Evolutionary conservation across 2,888 invertebrate species (phyloP).

Genomic region (Himalopsyche anomala): DNA sequence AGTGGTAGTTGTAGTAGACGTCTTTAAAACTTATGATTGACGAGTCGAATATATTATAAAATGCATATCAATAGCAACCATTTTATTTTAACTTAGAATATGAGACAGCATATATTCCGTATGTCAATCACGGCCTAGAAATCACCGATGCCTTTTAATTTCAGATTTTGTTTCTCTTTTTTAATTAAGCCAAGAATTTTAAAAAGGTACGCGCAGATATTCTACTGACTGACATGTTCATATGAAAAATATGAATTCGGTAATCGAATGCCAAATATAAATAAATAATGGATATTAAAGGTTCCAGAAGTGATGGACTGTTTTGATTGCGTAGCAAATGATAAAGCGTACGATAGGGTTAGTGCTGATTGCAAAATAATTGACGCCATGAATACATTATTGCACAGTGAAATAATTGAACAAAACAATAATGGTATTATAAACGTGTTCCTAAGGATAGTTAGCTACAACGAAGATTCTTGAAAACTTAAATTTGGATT

Average conservation of each 20-base stretch:
- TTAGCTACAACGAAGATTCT: no score
- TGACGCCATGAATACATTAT: not conserved
- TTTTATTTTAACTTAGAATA: not conserved
- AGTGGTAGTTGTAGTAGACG: no score
- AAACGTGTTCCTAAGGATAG: not conserved
- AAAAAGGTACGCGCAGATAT: not conserved
- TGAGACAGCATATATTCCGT: constrained; percentile 18
- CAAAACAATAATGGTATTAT: not conserved
- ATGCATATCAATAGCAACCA: constrained; percentile 12
- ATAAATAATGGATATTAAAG: no score
- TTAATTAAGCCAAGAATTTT: constrained; percentile 43
- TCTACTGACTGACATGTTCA: no score
- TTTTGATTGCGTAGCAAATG: no score
- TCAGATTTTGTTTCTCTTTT: not conserved
- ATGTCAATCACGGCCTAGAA: constrained; percentile 17
- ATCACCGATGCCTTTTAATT: constrained; percentile 1
- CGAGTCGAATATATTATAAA: not conserved
- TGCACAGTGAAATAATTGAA: not conserved
- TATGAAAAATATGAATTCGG: no score
- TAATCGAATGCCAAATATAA: no score
- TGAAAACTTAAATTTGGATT: no score
- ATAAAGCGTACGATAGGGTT: not conserved
- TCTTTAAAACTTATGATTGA: no score
- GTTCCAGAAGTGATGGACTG: no score
- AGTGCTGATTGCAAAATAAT: constrained; percentile 3